A percentile compares a stretch with the other conserved stretches of the same genome.
These are phyloP conservation scores for Chrysodeixis includens DNA, from an alignment of 2,888 invertebrate species.

Conservation along the genomic window DNA sequence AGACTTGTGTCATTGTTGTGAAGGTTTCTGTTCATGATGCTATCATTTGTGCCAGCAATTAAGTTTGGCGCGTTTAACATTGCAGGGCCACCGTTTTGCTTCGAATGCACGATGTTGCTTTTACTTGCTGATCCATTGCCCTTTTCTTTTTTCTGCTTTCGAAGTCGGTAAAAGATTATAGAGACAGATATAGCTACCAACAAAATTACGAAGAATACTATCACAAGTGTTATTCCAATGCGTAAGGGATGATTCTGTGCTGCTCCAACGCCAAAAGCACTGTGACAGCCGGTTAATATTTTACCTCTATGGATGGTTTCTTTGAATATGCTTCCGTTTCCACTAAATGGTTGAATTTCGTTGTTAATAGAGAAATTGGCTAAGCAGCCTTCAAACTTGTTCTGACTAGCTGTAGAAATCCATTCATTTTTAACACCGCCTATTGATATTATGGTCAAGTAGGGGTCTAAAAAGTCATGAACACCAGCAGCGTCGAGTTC, in stretches of 20 bases:
- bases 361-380: conserved; percentile 96
- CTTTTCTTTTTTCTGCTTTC: conserved; percentile 96
- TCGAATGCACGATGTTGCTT: conserved; percentile 92
- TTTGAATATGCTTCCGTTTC: conserved; percentile 94
- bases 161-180: conserved; percentile 96
- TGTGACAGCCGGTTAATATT: conserved; percentile 93
- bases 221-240: conserved; percentile 97
- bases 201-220: conserved; percentile 97
- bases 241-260: conserved; percentile 95
- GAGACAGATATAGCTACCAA: conserved; percentile 96
- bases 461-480: conserved; percentile 97
- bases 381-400: conserved; percentile 96
- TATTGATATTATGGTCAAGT: conserved; percentile 93
- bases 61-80: conserved; percentile 92
- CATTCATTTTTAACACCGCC: conserved; percentile 93
- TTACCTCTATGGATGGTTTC: conserved; percentile 92
- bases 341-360: conserved; percentile 96
- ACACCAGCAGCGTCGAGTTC: conserved; percentile 96
- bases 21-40: conserved; percentile 91
- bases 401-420: conserved; percentile 87
- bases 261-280: conserved; percentile 93
- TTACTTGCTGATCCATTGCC: conserved; percentile 91
- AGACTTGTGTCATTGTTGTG: conserved; percentile 92
- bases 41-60: conserved; percentile 91
- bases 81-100: conserved; percentile 92